Conservation (phyloP, 2,888 invertebrate genomes). For the Diachrysia chrysitis region DNA sequence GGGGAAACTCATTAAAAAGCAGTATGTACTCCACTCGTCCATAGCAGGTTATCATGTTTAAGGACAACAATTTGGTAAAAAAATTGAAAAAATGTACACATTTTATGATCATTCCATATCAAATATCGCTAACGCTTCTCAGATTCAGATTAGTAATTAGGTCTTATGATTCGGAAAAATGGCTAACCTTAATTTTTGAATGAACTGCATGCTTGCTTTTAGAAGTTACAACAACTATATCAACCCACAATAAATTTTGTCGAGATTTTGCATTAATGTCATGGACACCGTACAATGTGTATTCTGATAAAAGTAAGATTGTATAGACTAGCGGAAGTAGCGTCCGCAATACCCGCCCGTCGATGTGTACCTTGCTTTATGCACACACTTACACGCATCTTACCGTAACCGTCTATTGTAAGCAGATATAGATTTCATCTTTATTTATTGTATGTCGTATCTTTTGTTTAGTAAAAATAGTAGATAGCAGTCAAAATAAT, state of each 20-base stretch:
- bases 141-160: no score
- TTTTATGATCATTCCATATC: no score
- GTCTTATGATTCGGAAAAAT: no score
- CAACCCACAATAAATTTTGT: neutral
- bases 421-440: slow-evolving; percentile 14
- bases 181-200: no score
- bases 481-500: no score
- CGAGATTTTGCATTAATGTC: neutral
- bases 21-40: no score
- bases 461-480: neutral
- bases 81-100: no score
- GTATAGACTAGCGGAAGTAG: slow-evolving; percentile 59
- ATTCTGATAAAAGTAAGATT: slow-evolving; percentile 48
- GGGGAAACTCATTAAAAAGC: no score
- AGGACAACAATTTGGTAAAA: no score
- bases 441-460: neutral
- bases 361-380: slow-evolving; percentile 50
- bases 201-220: no score
- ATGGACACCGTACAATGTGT: slow-evolving; percentile 50
- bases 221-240: neutral
- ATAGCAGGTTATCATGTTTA: no score
- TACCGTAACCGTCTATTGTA: slow-evolving; percentile 20
- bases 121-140: no score
- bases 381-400: slow-evolving; percentile 50
- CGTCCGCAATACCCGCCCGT: slow-evolving; percentile 30